Base-by-base conservation (phyloP, 2,797 vertebrate genomes). In the Rhinichthys osculus region DNA sequence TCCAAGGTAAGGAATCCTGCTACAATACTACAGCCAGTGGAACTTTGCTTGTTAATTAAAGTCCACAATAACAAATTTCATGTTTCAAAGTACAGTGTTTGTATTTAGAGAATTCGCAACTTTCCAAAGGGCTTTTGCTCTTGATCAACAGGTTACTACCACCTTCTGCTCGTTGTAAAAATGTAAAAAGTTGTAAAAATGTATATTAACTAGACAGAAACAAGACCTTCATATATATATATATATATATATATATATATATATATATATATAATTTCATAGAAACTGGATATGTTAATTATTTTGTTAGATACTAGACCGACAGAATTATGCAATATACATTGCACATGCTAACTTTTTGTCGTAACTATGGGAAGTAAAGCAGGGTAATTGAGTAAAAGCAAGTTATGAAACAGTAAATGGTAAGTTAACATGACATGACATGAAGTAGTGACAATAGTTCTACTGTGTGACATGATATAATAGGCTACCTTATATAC, bases 61-160 rank as follows among this genome's bases (percentile, higher is more conserved):
- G 52, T 23, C n/a, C 2, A n/a, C 50, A 9, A 64, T 74, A 50
- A 83, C 71, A 33, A 9, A 78, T 64, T 35, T 30, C 40, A 64
- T 21, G 38, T 69, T 6, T 72, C 23, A 21, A 40, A 47, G 9
- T 23, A 42, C n/a, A 21, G 7, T 33, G n/a, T n/a, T 72, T 72
- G 33, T 23, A 23, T 67, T 33, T 81, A 1, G 57, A 59, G 4
- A 38, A 19, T 17, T 19, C 13, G 13, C n/a, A 21, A 23, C 70
- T 47, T 17, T 47, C 7, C 27, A 30, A 13, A 33, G 17, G 10
- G 17, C 27, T 52, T 47, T 76, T 77, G 33, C 33, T 78, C 47
- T 57, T 54, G 83, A 78, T 70, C 64, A 84, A 84, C 83, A 78
- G 74, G 83, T 69, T 42, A 52, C 57, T 38, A 84, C 82, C 10